Percentiles rank a stretch among this genome's conserved stretches.
Conservation (phyloP, 2,113 vertebrate genomes). For the Macrotis lagotis region DNA sequence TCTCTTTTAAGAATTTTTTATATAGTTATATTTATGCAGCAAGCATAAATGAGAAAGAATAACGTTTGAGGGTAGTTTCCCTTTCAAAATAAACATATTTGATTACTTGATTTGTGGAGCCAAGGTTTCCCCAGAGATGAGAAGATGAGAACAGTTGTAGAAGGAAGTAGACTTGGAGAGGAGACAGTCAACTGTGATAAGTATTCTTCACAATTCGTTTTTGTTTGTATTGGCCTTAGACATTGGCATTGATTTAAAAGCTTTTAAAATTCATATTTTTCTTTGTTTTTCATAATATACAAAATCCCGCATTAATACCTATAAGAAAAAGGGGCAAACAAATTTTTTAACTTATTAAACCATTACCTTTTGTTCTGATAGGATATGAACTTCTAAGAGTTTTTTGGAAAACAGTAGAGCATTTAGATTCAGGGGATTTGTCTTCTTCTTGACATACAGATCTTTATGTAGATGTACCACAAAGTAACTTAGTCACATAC, state of each 20-base stretch:
- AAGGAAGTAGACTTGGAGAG: slow-evolving; percentile 58
- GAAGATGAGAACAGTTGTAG: slow-evolving; percentile 37
- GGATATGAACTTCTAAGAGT: background rate
- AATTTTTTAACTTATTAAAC: slow-evolving; percentile 36
- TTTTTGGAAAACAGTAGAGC: background rate
- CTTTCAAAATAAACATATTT: slow-evolving; percentile 73
- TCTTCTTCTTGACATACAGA: background rate
- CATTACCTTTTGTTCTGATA: slow-evolving; percentile 35
- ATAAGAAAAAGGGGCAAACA: slow-evolving; percentile 3
- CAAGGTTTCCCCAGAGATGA: slow-evolving; percentile 55
- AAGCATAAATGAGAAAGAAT: slow-evolving; percentile 21
- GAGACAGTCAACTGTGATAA: slow-evolving; percentile 64
- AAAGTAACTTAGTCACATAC: background rate
- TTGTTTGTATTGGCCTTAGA: slow-evolving; percentile 70
- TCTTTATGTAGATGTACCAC: background rate
- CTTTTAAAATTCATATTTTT: slow-evolving; percentile 49
- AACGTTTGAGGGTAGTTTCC: slow-evolving; percentile 49
- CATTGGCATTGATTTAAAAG: slow-evolving; percentile 62
- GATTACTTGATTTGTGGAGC: slow-evolving; percentile 61
- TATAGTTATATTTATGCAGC: slow-evolving; percentile 44
- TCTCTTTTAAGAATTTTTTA: slow-evolving; percentile 48
- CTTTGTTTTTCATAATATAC: slow-evolving; percentile 57
- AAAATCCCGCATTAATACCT: slow-evolving; percentile 41
- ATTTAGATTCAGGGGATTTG: background rate
- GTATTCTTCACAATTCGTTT: slow-evolving; percentile 69